Conservation (phyloP, 2,888 invertebrate genomes). For the Philereme transversata region DNA sequence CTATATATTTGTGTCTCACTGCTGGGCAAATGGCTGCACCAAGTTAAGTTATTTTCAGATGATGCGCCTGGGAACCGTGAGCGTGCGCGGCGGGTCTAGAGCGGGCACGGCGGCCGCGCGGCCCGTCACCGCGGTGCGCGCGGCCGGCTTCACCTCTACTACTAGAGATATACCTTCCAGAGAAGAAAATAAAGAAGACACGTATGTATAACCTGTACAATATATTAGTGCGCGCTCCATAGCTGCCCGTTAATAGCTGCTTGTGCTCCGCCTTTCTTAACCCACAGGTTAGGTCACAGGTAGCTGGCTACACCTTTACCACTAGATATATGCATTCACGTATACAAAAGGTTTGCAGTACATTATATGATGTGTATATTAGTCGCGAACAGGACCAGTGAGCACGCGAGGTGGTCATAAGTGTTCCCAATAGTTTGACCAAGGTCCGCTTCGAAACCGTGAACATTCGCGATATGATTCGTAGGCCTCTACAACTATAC, state of each 20-base stretch:
- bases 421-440: no score
- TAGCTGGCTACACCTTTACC: constrained; percentile 96
- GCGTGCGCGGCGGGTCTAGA: constrained; percentile 63
- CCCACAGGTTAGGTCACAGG: constrained; percentile 74
- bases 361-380: no score
- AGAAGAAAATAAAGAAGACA: constrained; percentile 90
- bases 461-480: no score
- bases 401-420: no score
- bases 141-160: constrained; percentile 96
- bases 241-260: no score
- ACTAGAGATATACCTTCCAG: constrained; percentile 92
- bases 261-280: no score
- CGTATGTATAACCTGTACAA: constrained; percentile 58
- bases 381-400: no score
- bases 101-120: constrained; percentile 81
- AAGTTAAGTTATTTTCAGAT: constrained; percentile 47
- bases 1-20: no score
- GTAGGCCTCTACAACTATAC: no score
- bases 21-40: background rate
- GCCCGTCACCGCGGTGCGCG: constrained; percentile 98
- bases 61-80: constrained; percentile 71
- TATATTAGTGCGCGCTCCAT: no score
- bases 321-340: constrained; percentile 92
- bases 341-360: constrained; percentile 79
- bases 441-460: no score